Evolutionary conservation across 64 coral and sea anemone species (phyloP).

Genomic region (Acropora yongei): DNA sequence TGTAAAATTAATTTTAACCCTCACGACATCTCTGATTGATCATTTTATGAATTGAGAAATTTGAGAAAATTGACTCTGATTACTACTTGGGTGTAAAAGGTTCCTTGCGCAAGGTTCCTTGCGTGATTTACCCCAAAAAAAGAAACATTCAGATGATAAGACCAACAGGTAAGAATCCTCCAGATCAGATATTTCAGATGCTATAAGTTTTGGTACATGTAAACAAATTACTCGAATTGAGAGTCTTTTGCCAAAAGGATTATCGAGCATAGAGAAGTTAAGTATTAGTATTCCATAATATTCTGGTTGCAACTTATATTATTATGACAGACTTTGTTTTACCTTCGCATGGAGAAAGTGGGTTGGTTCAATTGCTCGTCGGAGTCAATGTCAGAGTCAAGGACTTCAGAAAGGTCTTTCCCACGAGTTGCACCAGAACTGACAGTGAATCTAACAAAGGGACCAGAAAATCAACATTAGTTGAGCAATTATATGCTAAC

Average conservation of each 20-base stretch:
- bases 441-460: slow-evolving; percentile 3
- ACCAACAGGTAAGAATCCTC: slow-evolving; percentile 11
- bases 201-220: slow-evolving; percentile 25
- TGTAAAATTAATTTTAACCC: neutral
- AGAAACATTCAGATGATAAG: slow-evolving; percentile 9
- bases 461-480: slow-evolving; percentile 10
- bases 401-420: neutral
- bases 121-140: neutral
- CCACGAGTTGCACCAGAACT: slow-evolving; percentile 26
- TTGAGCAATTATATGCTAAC: neutral
- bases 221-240: slow-evolving; percentile 25
- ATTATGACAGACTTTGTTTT: neutral
- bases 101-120: neutral
- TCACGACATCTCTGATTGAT: neutral
- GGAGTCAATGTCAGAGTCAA: slow-evolving; percentile 6
- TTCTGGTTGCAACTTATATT: slow-evolving; percentile 7
- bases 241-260: slow-evolving; percentile 6
- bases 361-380: slow-evolving; percentile 14
- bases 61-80: slow-evolving; percentile 18
- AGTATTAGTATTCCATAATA: slow-evolving; percentile 34
- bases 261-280: neutral
- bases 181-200: slow-evolving; percentile 6
- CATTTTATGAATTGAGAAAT: neutral
- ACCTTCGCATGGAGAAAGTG: slow-evolving; percentile 11
- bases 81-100: neutral